Percentiles rank a stretch among this genome's conserved stretches.
Conservation (phyloP, 2,888 invertebrate genomes). For the Andrena fulva region DNA sequence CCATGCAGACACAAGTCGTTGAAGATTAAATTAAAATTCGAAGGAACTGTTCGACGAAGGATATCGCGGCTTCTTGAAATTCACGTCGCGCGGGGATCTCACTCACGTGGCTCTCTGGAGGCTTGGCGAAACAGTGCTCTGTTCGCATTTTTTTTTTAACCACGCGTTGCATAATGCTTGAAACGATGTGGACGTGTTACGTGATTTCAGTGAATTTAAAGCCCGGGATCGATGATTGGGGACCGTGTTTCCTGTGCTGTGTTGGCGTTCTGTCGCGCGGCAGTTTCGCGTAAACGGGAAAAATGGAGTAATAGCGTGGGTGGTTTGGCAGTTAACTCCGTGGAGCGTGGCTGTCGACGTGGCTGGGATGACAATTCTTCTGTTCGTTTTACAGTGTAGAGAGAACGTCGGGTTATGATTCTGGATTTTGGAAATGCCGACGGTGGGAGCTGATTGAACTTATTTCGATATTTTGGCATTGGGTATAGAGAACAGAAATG, state of each 20-base stretch:
- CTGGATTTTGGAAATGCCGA: too few species aligned
- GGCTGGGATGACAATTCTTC: too few species aligned
- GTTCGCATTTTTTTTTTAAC: background rate
- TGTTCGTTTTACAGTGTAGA: too few species aligned
- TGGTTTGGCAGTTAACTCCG: background rate
- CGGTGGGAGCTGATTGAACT: too few species aligned
- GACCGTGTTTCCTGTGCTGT: background rate
- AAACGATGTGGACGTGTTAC: conserved; percentile 26
- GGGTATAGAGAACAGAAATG: too few species aligned
- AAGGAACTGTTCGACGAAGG: background rate
- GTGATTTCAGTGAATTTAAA: conserved; percentile 38
- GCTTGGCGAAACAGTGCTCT: background rate
- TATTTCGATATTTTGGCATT: too few species aligned
- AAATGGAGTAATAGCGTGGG: background rate
- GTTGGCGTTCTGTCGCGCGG: background rate
- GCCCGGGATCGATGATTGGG: conserved; percentile 31
- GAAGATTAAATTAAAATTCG: too few species aligned
- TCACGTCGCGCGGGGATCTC: background rate
- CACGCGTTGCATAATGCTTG: conserved; percentile 5
- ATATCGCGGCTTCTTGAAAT: background rate
- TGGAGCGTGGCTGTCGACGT: too few species aligned
- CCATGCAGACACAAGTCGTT: too few species aligned
- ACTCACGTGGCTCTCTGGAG: background rate
- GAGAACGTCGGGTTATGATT: too few species aligned
- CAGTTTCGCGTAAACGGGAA: background rate